Base-by-base conservation (phyloP, 2,797 vertebrate species). In the Trichosurus vulpecula region DNA sequence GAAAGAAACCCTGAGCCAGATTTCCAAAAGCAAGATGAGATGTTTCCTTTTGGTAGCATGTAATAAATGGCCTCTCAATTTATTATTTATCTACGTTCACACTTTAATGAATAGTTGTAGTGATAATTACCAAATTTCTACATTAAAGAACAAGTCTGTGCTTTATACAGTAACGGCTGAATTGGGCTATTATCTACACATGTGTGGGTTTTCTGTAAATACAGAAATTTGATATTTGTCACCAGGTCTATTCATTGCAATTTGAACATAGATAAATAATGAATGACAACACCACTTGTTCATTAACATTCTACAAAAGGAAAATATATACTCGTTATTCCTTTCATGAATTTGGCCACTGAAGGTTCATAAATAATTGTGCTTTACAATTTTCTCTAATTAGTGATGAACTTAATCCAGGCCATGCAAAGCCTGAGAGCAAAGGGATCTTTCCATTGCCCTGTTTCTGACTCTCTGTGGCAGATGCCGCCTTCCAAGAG, bases 191-290 rank as follows among this genome's bases (percentile, higher is more conserved):
- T 98, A 98, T 97, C 98, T 98, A 97, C 96, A 96, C 97, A 97
- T 97, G 97, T 95, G 97, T 90, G 0, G 51, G 97, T 97, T 98
- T 98, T 98, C 97, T 98, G 97, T 98, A 98, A 98, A 98, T 98
- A 98, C 91, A 97, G 97, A 98, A 98, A 98, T 98, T 98, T 98
- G 97, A 98, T 98, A 98, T 98, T 98, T 98, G 97, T 98, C 95
- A 95, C 96, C 96, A 96, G 97, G 98, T 98, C 97, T 97, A 98
- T 98, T 98, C 97, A 98, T 97, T 98, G 97, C 97, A 97, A 97
- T 98, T 98, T 98, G 97, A 98, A 98, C 98, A 96, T 98, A 98
- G 98, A 98, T 97, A 98, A 98, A 98, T 98, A 98, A 98, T 98
- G 97, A 98, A 98, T 97, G 95, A 96, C 97, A 97, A 97, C 98